Evolutionary conservation across 2,113 vertebrate genomes (phyloP), one percentile per base, ranked within the genome.

Genomic region (Deroptyus accipitrinus): DNA sequence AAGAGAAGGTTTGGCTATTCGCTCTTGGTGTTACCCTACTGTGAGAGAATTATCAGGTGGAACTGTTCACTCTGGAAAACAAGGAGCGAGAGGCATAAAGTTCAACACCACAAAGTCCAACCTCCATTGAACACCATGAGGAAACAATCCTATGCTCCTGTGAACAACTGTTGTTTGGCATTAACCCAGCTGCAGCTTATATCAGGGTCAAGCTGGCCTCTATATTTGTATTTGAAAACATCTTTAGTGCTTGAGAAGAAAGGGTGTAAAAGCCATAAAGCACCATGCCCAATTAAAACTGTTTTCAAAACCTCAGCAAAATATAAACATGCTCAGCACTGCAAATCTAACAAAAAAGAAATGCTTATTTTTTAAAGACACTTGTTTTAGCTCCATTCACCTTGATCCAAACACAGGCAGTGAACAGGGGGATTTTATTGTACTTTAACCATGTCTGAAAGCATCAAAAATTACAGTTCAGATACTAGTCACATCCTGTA

Each of bases 381-480:
- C 74, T 86, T 37, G 79, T 73, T 92, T 95, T 94, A 91, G 57
- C 80, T 94, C 37, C 52, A 35, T 63, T 92, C 70, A 81, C 88
- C 86, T 94, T 92, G 55, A 93, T 94, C 74, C 73, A 82, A 79
- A 94, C 1, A 2, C 30, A 83, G 73, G 13, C 63, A 46, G 31
- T 48, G 37, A 90, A 52, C 28, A n/a, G 7, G 73, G 91, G 62
- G 80, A 49, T 93, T 96, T 95, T 92, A 76, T 76, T 94, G 66
- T 84, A 25, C 57, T 63, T 91, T 96, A 94, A 91, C 91, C 69
- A 79, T 51, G 39, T 83, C 77, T 96, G 95, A 95, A 93, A 90
- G 85, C 37, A 33, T 6, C 52, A 85, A 88, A 96, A 96, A 96
- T 95, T 89, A 82, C 86, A 82, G 84, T 89, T 88, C 86, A 89